A percentile compares a stretch with the other conserved stretches of the same genome.
These are phyloP conservation scores for Steromphala cineraria DNA, from an alignment of 2,888 invertebrate genomes.

Conservation along the genomic window DNA sequence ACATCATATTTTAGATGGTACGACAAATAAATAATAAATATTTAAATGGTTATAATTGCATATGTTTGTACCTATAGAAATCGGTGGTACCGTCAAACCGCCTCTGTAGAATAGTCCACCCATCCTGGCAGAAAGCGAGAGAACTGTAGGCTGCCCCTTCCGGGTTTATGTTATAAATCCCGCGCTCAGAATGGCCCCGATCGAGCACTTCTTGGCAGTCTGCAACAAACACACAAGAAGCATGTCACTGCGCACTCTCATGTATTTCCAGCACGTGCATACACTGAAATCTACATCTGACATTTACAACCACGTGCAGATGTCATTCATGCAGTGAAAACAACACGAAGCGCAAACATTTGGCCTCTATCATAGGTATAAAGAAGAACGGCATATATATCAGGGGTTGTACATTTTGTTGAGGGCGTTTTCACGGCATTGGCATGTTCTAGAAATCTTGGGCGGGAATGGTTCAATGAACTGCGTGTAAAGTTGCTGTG, in stretches of 20 bases:
- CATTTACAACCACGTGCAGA: neutral
- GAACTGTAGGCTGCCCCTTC: conserved; percentile 29
- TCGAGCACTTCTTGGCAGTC: conserved; percentile 37
- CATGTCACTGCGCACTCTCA: neutral
- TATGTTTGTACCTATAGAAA: conserved; percentile 79
- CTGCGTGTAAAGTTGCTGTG: too few species aligned
- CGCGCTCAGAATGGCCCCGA: conserved; percentile 27
- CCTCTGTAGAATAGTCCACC: conserved; percentile 86
- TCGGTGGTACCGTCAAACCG: conserved; percentile 85
- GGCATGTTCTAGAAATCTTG: too few species aligned
- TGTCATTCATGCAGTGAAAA: neutral
- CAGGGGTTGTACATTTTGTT: neutral
- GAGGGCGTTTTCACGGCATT: too few species aligned
- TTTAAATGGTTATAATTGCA: too few species aligned
- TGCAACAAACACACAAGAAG: conserved; percentile 3
- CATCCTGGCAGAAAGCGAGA: conserved; percentile 42
- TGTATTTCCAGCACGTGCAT: neutral
- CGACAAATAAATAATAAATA: too few species aligned
- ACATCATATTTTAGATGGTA: too few species aligned
- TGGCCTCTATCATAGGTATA: neutral
- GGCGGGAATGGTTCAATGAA: too few species aligned
- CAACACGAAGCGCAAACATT: too few species aligned
- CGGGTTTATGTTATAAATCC: conserved; percentile 39
- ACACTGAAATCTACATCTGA: neutral
- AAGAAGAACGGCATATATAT: neutral